phyloP scores from a whole-genome alignment of 2,888 invertebrate species.

The Orthosia gracilis region DNA sequence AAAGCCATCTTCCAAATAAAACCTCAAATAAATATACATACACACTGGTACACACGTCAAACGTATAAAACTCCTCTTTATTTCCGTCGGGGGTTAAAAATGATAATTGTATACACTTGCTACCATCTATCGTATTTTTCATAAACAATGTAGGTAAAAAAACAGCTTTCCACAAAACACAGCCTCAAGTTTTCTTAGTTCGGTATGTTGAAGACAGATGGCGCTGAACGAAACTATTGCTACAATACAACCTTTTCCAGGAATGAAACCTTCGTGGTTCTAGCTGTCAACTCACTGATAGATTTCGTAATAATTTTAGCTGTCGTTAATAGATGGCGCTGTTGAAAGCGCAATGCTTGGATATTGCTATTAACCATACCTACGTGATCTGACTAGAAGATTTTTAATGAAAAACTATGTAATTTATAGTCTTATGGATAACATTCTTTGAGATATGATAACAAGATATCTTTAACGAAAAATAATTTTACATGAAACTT shows the following conservation, averaged over 20 bases:
- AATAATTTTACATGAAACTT: not conserved
- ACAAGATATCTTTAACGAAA: not conserved
- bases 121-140: slow-evolving; percentile 15
- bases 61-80: too few species aligned
- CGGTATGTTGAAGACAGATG: not conserved
- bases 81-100: not conserved
- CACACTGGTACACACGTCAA: too few species aligned
- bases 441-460: slow-evolving; percentile 1
- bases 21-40: too few species aligned
- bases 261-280: not conserved
- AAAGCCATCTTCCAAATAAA: too few species aligned
- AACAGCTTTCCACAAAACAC: not conserved
- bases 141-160: not conserved
- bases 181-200: not conserved
- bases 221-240: slow-evolving; percentile 2
- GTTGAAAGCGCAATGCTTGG: slow-evolving; percentile 1
- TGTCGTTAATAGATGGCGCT: slow-evolving; percentile 15
- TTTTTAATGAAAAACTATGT: slow-evolving; percentile 28
- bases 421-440: slow-evolving; percentile 23
- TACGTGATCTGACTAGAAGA: slow-evolving; percentile 25
- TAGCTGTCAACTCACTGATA: too few species aligned
- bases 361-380: slow-evolving; percentile 24
- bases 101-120: too few species aligned
- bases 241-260: not conserved
- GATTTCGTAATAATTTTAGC: not conserved